Evolutionary conservation across 2,888 invertebrate genomes (phyloP), one percentile per base, ranked within the genome.

Genomic region (Celastrina argiolus): DNA sequence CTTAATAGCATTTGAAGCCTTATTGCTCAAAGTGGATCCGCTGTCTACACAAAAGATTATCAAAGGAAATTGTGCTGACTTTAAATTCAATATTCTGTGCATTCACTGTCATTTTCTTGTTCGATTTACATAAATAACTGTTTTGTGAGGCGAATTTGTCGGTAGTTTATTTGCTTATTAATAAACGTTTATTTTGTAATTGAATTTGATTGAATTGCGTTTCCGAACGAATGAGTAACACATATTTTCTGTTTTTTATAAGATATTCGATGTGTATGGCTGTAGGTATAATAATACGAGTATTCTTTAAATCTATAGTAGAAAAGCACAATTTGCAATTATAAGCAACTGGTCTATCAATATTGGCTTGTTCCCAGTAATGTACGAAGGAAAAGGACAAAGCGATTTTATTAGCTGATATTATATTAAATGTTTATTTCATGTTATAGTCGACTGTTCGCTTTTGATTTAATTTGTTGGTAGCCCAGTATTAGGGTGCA

Each of bases 341-440:
- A 22, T 26, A 26, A 5, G 26, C 51, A 51, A 16, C 16, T 16
- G 12, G 3, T 51, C 51, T 26, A 51, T 51, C 51, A 51, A 51
- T 51, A 26, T 51, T 51, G 14, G 22, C 26, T 51, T 51, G 22
- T 26, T 45, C 45, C 18, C 7, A 45, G 18, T 18, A 45, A 45
- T 51, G 22, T 51, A 51, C 51, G 36, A 36, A 8, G 36, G 10
- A 51, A 10, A 51, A 51, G 26, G 22, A 51, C 10, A 51, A 12
- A 22, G 22, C 12, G 5, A 10, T 51, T 61, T 61, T 61, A 36
- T 36, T 12, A 5, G 14, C 2, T 39, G 34, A 61, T 22, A 61
- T 34, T 39, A 61, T 22, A 61, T 34, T 39, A 59, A 59, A 34
- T 59, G 59, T 59, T 59, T 59, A 34, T 34, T 59, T 34, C 31